Evolutionary conservation across 2,113 vertebrate genomes (phyloP), one percentile per base, ranked within the genome.

Genomic region (Acinonyx jubatus): DNA sequence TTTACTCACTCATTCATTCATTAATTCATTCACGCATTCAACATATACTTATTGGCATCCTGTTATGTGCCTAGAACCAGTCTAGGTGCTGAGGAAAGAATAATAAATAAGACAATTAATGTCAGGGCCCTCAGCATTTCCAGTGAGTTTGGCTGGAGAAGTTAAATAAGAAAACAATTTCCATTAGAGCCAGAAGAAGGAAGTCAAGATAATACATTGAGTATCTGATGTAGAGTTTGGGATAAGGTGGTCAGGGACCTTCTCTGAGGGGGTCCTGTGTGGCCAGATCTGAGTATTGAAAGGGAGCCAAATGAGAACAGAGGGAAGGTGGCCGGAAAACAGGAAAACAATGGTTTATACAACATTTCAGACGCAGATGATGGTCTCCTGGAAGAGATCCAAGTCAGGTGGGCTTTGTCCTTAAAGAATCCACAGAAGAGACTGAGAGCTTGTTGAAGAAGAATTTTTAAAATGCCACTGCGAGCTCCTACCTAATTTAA

Each of bases 181-280:
- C 4, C 6, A 4, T 25, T 73, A 74, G 8, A 7, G 3, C 31
- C 68, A 5, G 25, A 38, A 92, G 45, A 81, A 74, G 19, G 6
- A 55, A 65, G 2, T 79, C 10, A 73, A 91, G 38, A 52, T 25
- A 38, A 61, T 33, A 19, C 13, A 14, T 9, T 71, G 21, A 65
- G 15, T 45, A 3, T 3, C n/a, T 15, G 3, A 5, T 10, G 1
- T 48, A 1, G 23, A 33, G 0, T 19, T 38, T 33, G 23, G 16
- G 9, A 5, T 27, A 36, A 1, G 2, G 21, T 23, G 14, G 9
- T 52, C 31, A 79, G 65, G 9, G 5, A 12, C 33, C 3, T 12
- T 95, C 29, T 66, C 38, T 52, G 11, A 27, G 18, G 45, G 73
- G n/a, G 15, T 41, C 38, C 4, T 71, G 2, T 63, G 78, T 82